phyloP scores from a whole-genome alignment of 1,140 invertebrate species.

The Leptopilina boulardi region DNA sequence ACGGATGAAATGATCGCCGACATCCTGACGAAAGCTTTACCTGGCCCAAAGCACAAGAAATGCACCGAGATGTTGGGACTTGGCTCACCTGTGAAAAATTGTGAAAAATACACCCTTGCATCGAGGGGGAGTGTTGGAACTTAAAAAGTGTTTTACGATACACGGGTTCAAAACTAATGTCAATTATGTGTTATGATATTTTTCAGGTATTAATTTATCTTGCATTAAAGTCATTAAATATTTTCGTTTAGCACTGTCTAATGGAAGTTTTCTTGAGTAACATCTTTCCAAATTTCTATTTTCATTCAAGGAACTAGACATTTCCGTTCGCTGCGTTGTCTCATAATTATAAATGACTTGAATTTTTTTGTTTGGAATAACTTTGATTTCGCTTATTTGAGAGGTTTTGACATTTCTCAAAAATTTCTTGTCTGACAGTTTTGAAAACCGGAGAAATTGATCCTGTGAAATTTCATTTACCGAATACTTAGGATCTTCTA shows the following conservation, averaged over 20 bases:
- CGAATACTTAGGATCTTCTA: conserved; percentile 28
- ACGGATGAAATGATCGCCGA: neutral
- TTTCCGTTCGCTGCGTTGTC: no score
- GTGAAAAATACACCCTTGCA: neutral
- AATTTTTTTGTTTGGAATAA: no score
- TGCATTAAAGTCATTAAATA: no score
- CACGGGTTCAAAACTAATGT: neutral
- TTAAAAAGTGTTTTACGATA: neutral
- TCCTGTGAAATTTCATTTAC: conserved; percentile 22
- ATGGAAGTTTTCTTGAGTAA: no score
- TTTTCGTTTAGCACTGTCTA: no score
- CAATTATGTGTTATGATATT: no score
- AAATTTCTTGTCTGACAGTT: neutral
- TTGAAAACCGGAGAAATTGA: neutral
- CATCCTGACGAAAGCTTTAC: neutral
- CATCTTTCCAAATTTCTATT: no score
- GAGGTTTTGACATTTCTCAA: neutral
- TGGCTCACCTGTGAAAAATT: neutral
- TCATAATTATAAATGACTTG: no score
- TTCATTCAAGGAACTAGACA: no score
- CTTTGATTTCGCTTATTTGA: no score
- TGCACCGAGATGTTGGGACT: neutral
- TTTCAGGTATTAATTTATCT: no score
- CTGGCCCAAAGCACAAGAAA: neutral
- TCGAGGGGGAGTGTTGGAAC: neutral